A percentile compares a stretch with the other conserved stretches of the same genome.
These are phyloP conservation scores for Cataglyphis cursor DNA, from an alignment of 2,888 invertebrate genomes.

Conservation along the genomic window DNA sequence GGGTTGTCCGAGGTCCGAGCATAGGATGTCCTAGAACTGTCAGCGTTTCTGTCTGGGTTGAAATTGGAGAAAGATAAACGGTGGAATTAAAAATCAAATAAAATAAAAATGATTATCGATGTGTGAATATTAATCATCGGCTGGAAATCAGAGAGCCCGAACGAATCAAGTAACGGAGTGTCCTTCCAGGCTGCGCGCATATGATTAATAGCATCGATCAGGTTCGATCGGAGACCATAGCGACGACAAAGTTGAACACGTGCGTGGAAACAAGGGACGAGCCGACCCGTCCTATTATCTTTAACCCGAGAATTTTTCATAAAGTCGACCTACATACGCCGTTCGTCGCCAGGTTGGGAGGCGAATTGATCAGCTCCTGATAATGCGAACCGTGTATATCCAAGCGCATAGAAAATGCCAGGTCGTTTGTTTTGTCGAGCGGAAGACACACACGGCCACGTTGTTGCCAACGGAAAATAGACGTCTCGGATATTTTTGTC, in stretches of 20 bases:
- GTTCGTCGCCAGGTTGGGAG: slow-evolving; percentile 31
- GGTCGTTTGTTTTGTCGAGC: slow-evolving; percentile 39
- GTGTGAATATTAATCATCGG: background rate
- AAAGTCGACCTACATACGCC: slow-evolving; percentile 61
- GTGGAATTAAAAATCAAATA: background rate
- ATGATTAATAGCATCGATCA: background rate
- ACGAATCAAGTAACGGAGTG: background rate
- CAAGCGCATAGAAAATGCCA: slow-evolving; percentile 43
- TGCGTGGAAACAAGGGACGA: slow-evolving; percentile 47
- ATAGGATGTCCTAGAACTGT: background rate
- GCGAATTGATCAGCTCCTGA: slow-evolving; percentile 52
- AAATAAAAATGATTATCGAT: background rate
- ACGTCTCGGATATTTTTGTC: background rate
- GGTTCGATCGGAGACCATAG: background rate
- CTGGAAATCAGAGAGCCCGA: background rate
- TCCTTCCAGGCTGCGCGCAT: background rate
- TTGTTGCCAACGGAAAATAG: background rate
- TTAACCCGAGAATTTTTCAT: slow-evolving; percentile 58
- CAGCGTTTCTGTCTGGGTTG: background rate
- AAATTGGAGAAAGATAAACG: background rate
- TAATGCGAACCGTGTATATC: slow-evolving; percentile 34
- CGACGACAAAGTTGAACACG: background rate
- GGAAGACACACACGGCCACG: background rate
- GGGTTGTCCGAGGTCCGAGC: background rate
- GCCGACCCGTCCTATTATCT: slow-evolving; percentile 56